Evolutionary conservation across 2,113 vertebrate genomes (phyloP).

Genomic region (Coturnix japonica): DNA sequence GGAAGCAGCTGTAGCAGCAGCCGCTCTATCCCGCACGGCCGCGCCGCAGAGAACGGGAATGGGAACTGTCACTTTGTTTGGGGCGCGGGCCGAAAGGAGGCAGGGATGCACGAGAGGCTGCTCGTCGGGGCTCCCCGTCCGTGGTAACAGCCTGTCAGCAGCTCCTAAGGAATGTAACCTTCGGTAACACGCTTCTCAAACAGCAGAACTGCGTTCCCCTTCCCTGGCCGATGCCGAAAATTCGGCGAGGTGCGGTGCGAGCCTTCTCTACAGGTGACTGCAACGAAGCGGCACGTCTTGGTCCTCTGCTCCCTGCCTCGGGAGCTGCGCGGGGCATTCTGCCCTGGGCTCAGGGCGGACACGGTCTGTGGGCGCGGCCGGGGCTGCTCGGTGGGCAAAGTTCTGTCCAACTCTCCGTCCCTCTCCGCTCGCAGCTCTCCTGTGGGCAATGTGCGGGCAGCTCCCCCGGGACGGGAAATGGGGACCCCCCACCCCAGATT

Average conservation of each 20-base stretch:
- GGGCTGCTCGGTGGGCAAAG: rapidly evolving
- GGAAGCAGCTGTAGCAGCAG: no score
- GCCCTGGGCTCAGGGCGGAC: no score
- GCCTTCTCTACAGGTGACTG: rapidly evolving
- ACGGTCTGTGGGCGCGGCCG: rapidly evolving
- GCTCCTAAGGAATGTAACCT: not conserved
- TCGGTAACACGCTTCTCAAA: not conserved
- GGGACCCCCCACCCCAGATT: not conserved
- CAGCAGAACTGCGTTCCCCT: rapidly evolving
- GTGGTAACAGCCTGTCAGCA: not conserved
- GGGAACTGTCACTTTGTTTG: no score
- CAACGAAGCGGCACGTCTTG: not conserved
- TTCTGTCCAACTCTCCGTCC: not conserved
- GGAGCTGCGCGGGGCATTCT: no score
- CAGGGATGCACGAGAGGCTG: not conserved
- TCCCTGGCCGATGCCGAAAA: rapidly evolving
- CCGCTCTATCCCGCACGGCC: no score
- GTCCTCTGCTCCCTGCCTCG: no score
- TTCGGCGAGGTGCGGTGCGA: not conserved
- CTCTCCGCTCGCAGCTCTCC: rapidly evolving
- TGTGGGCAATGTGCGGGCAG: not conserved
- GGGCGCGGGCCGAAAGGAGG: no score
- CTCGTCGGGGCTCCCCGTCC: not conserved
- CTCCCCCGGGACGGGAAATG: no score
- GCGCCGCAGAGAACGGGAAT: not conserved